phyloP scores from a whole-genome alignment of 2,113 vertebrate species.

The Eidolon helvum region DNA sequence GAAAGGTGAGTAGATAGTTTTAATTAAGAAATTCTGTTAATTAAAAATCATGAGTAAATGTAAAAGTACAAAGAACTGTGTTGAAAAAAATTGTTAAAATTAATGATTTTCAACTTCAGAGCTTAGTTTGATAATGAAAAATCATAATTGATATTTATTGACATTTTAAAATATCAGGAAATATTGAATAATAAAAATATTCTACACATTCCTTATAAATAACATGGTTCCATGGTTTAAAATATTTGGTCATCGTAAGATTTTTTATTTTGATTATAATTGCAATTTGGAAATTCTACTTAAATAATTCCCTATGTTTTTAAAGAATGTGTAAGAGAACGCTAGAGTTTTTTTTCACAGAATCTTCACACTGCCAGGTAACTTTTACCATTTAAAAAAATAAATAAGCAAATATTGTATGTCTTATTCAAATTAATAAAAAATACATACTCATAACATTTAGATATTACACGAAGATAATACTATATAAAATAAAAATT shows the following conservation, averaged over 20 bases:
- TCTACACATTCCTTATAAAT: slow-evolving; percentile 38
- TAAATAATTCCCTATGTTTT: slow-evolving; percentile 41
- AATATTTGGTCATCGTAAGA: neutral
- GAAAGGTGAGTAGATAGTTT: slow-evolving; percentile 77
- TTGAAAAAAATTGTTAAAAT: slow-evolving; percentile 57
- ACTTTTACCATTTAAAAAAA: slow-evolving; percentile 6
- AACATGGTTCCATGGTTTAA: slow-evolving; percentile 12
- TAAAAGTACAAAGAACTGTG: slow-evolving; percentile 64
- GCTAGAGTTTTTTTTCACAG: neutral
- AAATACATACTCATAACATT: slow-evolving; percentile 1
- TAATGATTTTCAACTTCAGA: slow-evolving; percentile 50
- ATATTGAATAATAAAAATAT: neutral
- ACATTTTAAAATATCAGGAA: slow-evolving; percentile 32
- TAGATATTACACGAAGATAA: neutral
- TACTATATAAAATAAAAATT: neutral
- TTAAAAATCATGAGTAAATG: slow-evolving; percentile 69
- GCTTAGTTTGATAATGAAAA: slow-evolving; percentile 61
- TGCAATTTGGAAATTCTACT: neutral
- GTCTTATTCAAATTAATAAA: neutral
- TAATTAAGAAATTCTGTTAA: slow-evolving; percentile 73
- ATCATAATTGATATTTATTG: slow-evolving; percentile 7
- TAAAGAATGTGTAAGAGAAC: slow-evolving; percentile 34
- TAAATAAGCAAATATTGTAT: neutral
- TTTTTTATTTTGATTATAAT: slow-evolving; percentile 32
- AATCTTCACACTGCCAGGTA: neutral